A percentile compares a stretch with the other conserved stretches of the same genome.
Evolutionary conservation across 92 coral and sea anemone genomes (phyloP).

Genomic region (Pocillopora grandis): DNA sequence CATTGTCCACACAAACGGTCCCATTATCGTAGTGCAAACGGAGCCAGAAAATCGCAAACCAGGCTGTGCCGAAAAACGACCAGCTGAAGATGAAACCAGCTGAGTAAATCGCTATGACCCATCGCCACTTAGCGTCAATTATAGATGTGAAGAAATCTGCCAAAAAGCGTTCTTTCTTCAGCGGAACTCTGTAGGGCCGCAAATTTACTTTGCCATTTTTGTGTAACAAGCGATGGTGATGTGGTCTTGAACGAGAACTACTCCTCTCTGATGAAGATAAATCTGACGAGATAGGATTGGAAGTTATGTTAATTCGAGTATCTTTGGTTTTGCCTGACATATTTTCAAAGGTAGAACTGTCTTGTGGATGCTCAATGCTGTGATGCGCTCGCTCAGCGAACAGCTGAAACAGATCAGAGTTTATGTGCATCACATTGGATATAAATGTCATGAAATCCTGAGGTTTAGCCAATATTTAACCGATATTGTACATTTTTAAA

Average conservation of each 20-base stretch:
- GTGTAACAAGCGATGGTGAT: constrained; percentile 71
- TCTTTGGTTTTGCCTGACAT: constrained; percentile 21
- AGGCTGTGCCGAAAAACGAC: constrained; percentile 83
- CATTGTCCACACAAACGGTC: constrained; percentile 82
- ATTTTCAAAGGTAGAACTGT: not conserved
- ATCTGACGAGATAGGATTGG: constrained; percentile 15
- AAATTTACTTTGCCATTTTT: constrained; percentile 75
- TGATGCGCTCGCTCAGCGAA: not conserved
- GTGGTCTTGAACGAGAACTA: constrained; percentile 5
- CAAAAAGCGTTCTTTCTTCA: constrained; percentile 66
- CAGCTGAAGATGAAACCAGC: constrained; percentile 85
- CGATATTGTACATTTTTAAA: not conserved
- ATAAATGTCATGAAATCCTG: not conserved
- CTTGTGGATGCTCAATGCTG: not conserved
- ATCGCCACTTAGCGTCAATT: constrained; percentile 88
- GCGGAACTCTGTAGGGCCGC: constrained; percentile 70
- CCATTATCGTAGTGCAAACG: constrained; percentile 49
- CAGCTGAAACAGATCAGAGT: not conserved
- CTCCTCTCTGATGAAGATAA: constrained; percentile 6
- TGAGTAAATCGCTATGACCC: constrained; percentile 74
- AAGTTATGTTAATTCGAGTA: constrained; percentile 20
- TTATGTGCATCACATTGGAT: not conserved
- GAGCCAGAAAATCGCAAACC: constrained; percentile 78
- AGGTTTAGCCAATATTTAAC: not conserved
- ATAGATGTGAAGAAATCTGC: constrained; percentile 89